A percentile compares a stretch with the other conserved stretches of the same genome.
Evolutionary conservation across 1,140 invertebrate species (phyloP).

Genomic region (Hycleus phaleratus): DNA sequence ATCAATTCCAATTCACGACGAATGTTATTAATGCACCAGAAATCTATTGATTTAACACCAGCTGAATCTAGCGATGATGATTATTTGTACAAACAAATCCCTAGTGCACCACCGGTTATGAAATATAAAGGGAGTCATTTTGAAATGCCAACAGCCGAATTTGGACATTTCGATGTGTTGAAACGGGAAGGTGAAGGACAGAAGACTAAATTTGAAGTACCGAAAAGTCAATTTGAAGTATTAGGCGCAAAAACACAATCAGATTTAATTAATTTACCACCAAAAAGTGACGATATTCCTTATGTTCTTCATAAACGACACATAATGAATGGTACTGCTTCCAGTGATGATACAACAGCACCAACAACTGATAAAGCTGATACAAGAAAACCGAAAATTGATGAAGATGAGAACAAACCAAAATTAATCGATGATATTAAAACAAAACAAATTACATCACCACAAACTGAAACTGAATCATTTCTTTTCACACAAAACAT

Average conservation of each 20-base stretch:
- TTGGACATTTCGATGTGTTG: conserved; percentile 59
- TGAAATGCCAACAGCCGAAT: conserved; percentile 46
- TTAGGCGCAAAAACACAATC: conserved; percentile 40
- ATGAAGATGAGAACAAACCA: conserved; percentile 3
- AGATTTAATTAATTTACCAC: conserved; percentile 40
- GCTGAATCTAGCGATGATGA: conserved; percentile 75
- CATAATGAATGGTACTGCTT: conserved; percentile 72
- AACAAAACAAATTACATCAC: conserved; percentile 18
- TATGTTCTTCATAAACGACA: conserved; percentile 76
- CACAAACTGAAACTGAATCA: conserved; percentile 37
- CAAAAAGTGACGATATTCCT: conserved; percentile 63
- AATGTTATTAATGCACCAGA: conserved; percentile 75
- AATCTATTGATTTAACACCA: conserved; percentile 75
- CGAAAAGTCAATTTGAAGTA: conserved; percentile 44
- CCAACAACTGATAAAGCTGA: conserved; percentile 7
- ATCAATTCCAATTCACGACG: conserved; percentile 62
- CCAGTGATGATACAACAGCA: conserved; percentile 33
- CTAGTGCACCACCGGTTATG: conserved; percentile 58
- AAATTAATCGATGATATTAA: conserved; percentile 5
- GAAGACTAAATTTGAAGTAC: conserved; percentile 48
- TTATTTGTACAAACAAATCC: conserved; percentile 62
- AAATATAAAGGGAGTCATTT: conserved; percentile 42
- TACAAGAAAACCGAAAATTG: conserved; percentile 3
- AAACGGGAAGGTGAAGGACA: conserved; percentile 41
- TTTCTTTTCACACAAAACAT: conserved; percentile 65